These are phyloP conservation scores for Melinaea menophilus DNA, from an alignment of 2,888 invertebrate genomes.

Conservation along the genomic window DNA sequence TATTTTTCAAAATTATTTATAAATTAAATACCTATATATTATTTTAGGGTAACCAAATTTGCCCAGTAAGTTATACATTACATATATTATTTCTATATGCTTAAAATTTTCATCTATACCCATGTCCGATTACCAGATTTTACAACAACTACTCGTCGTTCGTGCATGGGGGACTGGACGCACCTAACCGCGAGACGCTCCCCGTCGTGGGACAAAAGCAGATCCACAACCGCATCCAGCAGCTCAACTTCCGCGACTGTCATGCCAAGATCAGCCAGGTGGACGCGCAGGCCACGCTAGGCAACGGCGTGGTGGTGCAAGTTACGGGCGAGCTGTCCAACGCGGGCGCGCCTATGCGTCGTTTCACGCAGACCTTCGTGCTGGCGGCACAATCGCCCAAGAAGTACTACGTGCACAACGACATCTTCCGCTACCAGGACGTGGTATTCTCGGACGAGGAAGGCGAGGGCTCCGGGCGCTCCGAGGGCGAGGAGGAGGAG, in stretches of 20 bases:
- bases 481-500: slow-evolving; percentile 83
- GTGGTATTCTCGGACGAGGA: slow-evolving; percentile 80
- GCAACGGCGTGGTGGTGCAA: slow-evolving; percentile 96
- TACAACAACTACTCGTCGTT: slow-evolving; percentile 98
- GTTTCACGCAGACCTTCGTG: slow-evolving; percentile 98
- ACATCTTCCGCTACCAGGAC: slow-evolving; percentile 97
- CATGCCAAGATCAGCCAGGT: slow-evolving; percentile 99
- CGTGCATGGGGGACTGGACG: slow-evolving; percentile 94
- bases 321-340: slow-evolving; percentile 98
- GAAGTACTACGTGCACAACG: slow-evolving; percentile 99
- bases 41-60: too few species aligned
- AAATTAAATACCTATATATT: too few species aligned
- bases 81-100: too few species aligned
- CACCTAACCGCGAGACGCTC: slow-evolving; percentile 88
- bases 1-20: too few species aligned
- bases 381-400: slow-evolving; percentile 96
- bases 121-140: slow-evolving; percentile 80
- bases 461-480: slow-evolving; percentile 72
- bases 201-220: slow-evolving; percentile 94
- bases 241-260: slow-evolving; percentile 96
- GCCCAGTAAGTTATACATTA: too few species aligned
- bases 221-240: slow-evolving; percentile 96
- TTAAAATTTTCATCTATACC: too few species aligned
- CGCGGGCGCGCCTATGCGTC: slow-evolving; percentile 96
- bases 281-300: slow-evolving; percentile 95